Conservation (phyloP, 2,888 invertebrate genomes). For the Merodon equestris region DNA sequence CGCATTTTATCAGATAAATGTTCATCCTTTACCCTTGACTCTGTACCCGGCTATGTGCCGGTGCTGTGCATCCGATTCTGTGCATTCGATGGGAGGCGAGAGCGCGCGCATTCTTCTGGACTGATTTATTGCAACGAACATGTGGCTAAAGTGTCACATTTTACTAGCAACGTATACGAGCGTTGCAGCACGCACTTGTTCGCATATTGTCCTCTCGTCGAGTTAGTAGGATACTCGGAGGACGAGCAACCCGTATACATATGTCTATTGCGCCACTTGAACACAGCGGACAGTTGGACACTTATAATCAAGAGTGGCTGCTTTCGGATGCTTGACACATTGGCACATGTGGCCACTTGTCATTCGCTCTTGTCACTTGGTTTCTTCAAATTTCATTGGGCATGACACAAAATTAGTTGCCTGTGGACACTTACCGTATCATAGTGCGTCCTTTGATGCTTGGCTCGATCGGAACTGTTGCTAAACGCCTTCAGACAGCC, state of each 20-base stretch:
- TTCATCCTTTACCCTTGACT: background rate
- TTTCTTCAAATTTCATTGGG: conserved; percentile 54
- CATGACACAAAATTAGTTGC: conserved; percentile 33
- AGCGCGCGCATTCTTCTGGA: conserved; percentile 39
- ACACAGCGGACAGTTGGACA: conserved; percentile 62
- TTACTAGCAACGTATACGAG: conserved; percentile 36
- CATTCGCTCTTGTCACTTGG: conserved; percentile 56
- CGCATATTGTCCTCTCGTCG: conserved; percentile 23
- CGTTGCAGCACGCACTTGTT: conserved; percentile 36
- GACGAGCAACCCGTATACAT: background rate
- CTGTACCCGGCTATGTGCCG: background rate
- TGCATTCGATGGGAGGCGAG: background rate
- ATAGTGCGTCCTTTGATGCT: conserved; percentile 98
- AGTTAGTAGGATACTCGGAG: conserved; percentile 7
- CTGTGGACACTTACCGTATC: conserved; percentile 95
- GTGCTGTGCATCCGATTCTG: background rate
- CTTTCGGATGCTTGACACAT: background rate
- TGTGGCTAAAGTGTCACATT: conserved; percentile 67
- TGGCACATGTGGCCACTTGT: conserved; percentile 42
- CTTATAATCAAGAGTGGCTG: conserved; percentile 39
- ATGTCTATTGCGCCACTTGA: conserved; percentile 56
- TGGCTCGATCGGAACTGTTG: conserved; percentile 98
- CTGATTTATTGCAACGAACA: conserved; percentile 66
- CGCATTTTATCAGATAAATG: conserved; percentile 57
- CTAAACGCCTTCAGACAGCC: conserved; percentile 98